phyloP scores from a whole-genome alignment of 2,888 invertebrate genomes.

The Helleia helle region DNA sequence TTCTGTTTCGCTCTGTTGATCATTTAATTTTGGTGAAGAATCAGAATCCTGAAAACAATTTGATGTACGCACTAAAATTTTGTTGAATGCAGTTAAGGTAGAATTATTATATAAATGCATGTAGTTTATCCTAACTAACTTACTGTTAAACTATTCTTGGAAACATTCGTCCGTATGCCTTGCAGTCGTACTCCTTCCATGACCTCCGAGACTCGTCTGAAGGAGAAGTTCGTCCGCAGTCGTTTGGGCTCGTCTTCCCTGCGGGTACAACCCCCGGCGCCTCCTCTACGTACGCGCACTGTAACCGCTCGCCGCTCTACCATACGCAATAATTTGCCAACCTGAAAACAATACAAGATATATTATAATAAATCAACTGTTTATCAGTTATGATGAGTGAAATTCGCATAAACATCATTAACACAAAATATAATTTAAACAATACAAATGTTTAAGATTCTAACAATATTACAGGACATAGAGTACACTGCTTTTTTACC shows the following conservation, averaged over 20 bases:
- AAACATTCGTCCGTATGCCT: conserved; percentile 50
- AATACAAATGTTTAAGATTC: no score
- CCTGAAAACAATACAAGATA: conserved; percentile 33
- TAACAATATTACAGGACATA: no score
- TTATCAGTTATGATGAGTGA: no score
- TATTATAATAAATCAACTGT: no score
- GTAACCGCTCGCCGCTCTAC: conserved; percentile 62
- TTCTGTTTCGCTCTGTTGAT: conserved; percentile 50
- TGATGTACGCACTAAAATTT: no score
- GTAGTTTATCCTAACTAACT: background rate
- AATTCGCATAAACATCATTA: no score
- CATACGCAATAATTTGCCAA: conserved; percentile 52
- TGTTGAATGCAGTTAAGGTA: no score
- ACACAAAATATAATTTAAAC: no score
- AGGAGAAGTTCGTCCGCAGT: conserved; percentile 59
- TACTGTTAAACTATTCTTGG: conserved; percentile 36
- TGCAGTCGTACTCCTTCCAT: conserved; percentile 66
- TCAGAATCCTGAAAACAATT: conserved; percentile 48
- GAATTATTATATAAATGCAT: no score
- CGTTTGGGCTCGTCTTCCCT: conserved; percentile 30
- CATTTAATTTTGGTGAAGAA: conserved; percentile 47
- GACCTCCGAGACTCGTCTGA: conserved; percentile 65
- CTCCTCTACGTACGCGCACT: conserved; percentile 51
- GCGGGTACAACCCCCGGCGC: conserved; percentile 34
- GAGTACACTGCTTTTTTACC: no score